phyloP scores from a whole-genome alignment of 2,113 vertebrate species.

The Aegotheles bennettii region DNA sequence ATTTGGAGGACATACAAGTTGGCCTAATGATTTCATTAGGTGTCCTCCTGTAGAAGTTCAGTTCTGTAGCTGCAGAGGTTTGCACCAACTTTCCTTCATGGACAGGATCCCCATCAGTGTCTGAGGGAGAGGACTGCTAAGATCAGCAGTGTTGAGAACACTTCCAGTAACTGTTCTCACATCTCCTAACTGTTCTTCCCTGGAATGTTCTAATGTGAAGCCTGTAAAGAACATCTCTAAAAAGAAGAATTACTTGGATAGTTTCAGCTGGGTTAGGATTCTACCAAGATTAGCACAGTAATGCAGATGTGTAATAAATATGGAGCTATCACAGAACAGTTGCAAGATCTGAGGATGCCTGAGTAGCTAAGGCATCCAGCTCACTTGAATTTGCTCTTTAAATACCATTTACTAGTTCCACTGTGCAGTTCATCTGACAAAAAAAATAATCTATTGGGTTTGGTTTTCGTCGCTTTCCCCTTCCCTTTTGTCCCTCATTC shows the following conservation, averaged over 20 bases:
- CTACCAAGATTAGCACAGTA: not conserved
- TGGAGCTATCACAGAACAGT: not conserved
- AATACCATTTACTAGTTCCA: not conserved
- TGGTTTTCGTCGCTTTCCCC: not conserved
- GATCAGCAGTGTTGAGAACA: not conserved
- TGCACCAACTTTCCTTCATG: not conserved
- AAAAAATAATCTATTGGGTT: not conserved
- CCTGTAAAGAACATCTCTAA: not conserved
- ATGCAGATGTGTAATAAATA: not conserved
- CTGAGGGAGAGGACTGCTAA: not conserved
- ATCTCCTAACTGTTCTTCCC: not conserved
- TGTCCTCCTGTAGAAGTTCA: not conserved
- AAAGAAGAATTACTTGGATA: not conserved
- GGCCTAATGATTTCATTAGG: not conserved
- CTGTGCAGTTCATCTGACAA: not conserved
- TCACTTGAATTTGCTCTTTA: not conserved
- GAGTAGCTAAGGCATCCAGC: not conserved
- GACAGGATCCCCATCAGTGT: not conserved
- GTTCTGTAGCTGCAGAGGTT: not conserved
- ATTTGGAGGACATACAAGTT: not conserved
- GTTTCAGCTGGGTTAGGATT: not conserved
- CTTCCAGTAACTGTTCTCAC: not conserved
- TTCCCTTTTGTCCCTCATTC: not conserved
- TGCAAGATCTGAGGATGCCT: not conserved
- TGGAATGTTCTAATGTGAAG: not conserved